A percentile compares a stretch with the other conserved stretches of the same genome.
Evolutionary conservation across 2,113 vertebrate genomes (phyloP).

Genomic region (Orcinus orca): DNA sequence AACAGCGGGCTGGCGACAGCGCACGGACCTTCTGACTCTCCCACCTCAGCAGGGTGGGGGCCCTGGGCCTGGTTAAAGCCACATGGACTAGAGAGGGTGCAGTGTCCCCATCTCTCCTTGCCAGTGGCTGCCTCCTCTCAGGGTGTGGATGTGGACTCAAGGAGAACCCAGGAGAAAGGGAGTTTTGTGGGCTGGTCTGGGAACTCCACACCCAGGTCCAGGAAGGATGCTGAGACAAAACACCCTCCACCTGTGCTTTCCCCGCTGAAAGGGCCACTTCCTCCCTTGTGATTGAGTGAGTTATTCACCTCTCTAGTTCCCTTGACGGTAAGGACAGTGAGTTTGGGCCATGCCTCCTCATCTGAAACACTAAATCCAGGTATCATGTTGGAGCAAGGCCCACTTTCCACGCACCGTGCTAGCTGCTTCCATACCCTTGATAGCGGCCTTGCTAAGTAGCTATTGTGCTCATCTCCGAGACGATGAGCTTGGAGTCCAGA

Average conservation of each 20-base stretch:
- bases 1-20: rapidly evolving
- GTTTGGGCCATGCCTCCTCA: neutral
- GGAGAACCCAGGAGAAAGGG: neutral
- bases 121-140: rapidly evolving
- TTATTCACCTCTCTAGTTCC: too few relatives aligned
- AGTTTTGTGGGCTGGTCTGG: neutral
- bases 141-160: neutral
- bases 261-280: neutral
- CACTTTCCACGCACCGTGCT: rapidly evolving
- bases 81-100: neutral
- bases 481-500: neutral
- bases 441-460: neutral
- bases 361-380: neutral
- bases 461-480: neutral
- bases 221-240: too few relatives aligned
- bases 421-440: neutral
- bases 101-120: too few relatives aligned
- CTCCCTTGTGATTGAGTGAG: neutral
- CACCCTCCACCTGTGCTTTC: neutral
- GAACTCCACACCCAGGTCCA: neutral
- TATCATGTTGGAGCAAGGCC: rapidly evolving
- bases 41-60: neutral
- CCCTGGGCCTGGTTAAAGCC: rapidly evolving
- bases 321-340: neutral
- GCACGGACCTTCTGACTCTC: neutral